phyloP scores from a whole-genome alignment of 2,797 vertebrate species.

The Microhierax caerulescens region DNA sequence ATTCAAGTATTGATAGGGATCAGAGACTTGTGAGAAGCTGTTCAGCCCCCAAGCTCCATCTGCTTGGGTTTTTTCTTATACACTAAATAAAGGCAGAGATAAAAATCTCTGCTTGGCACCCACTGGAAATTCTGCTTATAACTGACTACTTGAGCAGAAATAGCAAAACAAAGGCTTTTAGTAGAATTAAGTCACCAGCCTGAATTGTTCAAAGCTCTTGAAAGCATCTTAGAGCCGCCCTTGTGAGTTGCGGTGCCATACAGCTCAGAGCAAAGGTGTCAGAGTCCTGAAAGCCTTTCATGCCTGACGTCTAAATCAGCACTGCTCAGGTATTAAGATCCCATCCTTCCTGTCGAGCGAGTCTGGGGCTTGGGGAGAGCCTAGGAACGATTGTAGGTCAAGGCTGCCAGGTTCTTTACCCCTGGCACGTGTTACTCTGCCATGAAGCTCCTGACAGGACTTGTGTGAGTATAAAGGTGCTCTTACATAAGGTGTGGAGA shows the following conservation, averaged over 20 bases:
- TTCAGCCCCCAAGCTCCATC: constrained; percentile 59
- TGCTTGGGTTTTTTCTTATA: not conserved
- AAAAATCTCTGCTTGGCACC: constrained; percentile 45
- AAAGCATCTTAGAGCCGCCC: not conserved
- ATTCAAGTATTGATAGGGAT: constrained; percentile 2
- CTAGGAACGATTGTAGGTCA: rapidly evolving
- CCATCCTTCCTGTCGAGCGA: not conserved
- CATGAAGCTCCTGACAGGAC: rapidly evolving
- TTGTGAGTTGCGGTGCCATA: not conserved
- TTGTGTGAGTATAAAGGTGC: not conserved
- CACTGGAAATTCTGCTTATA: not conserved
- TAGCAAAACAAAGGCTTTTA: not conserved
- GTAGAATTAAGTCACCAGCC: not conserved
- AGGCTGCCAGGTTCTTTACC: not conserved
- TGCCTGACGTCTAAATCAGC: not conserved
- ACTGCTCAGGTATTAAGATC: rapidly evolving
- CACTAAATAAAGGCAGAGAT: constrained; percentile 41
- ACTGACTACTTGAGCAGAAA: not conserved
- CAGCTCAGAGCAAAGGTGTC: not conserved
- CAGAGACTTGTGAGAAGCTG: constrained; percentile 35
- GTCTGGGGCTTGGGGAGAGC: not conserved
- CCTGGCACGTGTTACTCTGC: rapidly evolving
- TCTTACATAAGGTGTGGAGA: not conserved
- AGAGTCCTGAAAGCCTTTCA: not conserved
- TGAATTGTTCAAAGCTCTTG: not conserved